Percentiles rank a stretch among this genome's conserved stretches.
phyloP scores from a whole-genome alignment of 2,113 vertebrate species.

The Rhadina sibilatrix region DNA sequence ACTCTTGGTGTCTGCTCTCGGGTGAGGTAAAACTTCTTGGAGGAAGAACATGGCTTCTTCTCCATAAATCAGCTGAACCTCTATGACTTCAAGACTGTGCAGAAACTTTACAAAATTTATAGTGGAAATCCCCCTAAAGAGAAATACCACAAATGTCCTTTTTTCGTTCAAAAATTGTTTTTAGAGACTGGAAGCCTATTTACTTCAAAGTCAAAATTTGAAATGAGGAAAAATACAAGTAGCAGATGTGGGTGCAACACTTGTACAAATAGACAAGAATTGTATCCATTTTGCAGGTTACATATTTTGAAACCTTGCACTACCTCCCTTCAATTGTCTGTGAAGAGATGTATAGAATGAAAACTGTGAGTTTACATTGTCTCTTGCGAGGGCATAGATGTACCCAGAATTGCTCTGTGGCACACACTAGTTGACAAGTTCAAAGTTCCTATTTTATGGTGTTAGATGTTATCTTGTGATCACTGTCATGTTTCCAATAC shows the following conservation, averaged over 20 bases:
- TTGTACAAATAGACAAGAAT: neutral
- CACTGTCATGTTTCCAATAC: neutral
- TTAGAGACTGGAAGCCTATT: neutral
- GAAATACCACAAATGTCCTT: neutral
- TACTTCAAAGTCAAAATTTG: neutral
- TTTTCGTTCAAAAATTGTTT: neutral
- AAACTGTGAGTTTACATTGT: neutral
- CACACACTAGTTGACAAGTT: neutral
- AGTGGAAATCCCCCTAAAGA: neutral
- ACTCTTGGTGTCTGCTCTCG: neutral
- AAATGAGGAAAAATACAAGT: neutral
- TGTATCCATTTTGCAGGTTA: neutral
- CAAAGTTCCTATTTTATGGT: neutral
- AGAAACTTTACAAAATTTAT: neutral
- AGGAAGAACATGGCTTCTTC: neutral
- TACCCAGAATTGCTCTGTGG: neutral
- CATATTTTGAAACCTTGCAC: neutral
- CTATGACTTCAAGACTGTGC: neutral
- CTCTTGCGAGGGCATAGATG: neutral
- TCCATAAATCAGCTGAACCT: neutral
- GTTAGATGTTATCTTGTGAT: neutral
- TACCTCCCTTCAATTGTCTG: neutral
- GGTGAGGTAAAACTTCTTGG: neutral
- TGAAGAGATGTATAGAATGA: neutral
- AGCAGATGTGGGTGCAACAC: neutral